These are phyloP conservation scores for Yponomeuta plumbellus DNA, from an alignment of 2,888 invertebrate genomes.

Conservation along the genomic window DNA sequence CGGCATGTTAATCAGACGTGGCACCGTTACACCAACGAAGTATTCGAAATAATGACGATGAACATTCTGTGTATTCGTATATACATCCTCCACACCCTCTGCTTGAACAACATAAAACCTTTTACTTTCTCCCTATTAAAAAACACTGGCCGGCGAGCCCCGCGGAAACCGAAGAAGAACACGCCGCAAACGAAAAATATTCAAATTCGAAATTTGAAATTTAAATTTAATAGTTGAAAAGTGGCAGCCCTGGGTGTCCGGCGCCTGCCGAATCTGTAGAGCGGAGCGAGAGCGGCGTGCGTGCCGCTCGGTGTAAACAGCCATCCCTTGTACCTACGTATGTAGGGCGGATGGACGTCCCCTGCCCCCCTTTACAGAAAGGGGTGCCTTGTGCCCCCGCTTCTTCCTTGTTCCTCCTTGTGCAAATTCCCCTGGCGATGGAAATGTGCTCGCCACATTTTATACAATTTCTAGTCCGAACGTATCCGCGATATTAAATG, in stretches of 20 bases:
- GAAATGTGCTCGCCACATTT: conserved; percentile 76
- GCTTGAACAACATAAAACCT: too few relatives aligned
- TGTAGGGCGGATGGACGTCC: conserved; percentile 66
- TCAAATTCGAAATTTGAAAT: conserved; percentile 11
- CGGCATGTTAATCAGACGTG: too few relatives aligned
- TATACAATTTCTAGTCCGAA: conserved; percentile 72
- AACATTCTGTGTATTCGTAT: too few relatives aligned
- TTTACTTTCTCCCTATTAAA: not conserved
- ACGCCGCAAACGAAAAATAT: conserved; percentile 5
- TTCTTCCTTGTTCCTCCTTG: conserved; percentile 75
- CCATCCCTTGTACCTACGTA: conserved; percentile 58
- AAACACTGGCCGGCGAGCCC: not conserved
- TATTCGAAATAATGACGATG: too few relatives aligned
- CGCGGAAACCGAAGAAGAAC: not conserved
- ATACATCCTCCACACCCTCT: too few relatives aligned
- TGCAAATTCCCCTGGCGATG: conserved; percentile 77
- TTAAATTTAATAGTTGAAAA: conserved; percentile 19
- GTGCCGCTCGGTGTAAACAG: conserved; percentile 73
- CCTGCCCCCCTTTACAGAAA: conserved; percentile 58
- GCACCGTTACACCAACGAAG: too few relatives aligned
- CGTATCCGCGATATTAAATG: conserved; percentile 32
- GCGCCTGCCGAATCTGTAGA: conserved; percentile 72
- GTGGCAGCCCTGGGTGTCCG: conserved; percentile 67
- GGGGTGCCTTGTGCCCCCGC: conserved; percentile 70
- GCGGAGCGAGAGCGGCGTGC: conserved; percentile 61